A percentile compares a stretch with the other conserved stretches of the same genome.
Conservation (phyloP, 2,888 invertebrate genomes). For the Loripinus fragilis region DNA sequence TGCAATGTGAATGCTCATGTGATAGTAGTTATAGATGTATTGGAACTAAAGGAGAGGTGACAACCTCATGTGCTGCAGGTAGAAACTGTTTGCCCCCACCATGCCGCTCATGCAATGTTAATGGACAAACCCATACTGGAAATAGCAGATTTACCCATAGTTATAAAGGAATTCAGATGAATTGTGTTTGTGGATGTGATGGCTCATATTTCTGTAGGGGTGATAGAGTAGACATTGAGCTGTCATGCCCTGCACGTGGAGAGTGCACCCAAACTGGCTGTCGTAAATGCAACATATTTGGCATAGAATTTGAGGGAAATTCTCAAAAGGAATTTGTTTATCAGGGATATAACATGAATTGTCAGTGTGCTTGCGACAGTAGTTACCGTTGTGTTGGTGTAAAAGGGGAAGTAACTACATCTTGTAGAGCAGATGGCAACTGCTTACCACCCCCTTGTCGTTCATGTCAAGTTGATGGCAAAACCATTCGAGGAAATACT, state of each 20-base stretch:
- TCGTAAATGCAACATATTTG: slow-evolving; percentile 48
- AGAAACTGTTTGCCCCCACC: slow-evolving; percentile 44
- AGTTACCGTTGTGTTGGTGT: slow-evolving; percentile 50
- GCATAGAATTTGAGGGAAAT: slow-evolving; percentile 37
- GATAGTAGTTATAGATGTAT: slow-evolving; percentile 50
- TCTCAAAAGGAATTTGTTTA: slow-evolving; percentile 43
- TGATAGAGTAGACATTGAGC: slow-evolving; percentile 34
- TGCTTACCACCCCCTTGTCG: slow-evolving; percentile 53
- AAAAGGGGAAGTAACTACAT: slow-evolving; percentile 34
- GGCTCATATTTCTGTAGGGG: slow-evolving; percentile 50
- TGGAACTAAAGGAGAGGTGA: slow-evolving; percentile 37
- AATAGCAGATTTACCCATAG: slow-evolving; percentile 36
- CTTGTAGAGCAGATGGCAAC: slow-evolving; percentile 33
- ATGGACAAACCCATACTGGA: slow-evolving; percentile 47
- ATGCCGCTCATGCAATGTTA: slow-evolving; percentile 43
- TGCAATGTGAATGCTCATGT: slow-evolving; percentile 52
- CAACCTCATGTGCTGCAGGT: slow-evolving; percentile 39
- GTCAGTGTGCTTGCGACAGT: slow-evolving; percentile 49
- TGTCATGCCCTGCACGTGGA: slow-evolving; percentile 39
- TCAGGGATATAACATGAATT: slow-evolving; percentile 53
- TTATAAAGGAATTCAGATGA: slow-evolving; percentile 41
- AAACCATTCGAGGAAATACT: slow-evolving; percentile 33
- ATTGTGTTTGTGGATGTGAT: slow-evolving; percentile 56
- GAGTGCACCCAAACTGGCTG: slow-evolving; percentile 51
- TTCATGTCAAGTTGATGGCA: slow-evolving; percentile 50